Evolutionary conservation across 2,888 invertebrate species (phyloP), one percentile per base, ranked within the genome.

Genomic region (Torymus aiolomorphi): DNA sequence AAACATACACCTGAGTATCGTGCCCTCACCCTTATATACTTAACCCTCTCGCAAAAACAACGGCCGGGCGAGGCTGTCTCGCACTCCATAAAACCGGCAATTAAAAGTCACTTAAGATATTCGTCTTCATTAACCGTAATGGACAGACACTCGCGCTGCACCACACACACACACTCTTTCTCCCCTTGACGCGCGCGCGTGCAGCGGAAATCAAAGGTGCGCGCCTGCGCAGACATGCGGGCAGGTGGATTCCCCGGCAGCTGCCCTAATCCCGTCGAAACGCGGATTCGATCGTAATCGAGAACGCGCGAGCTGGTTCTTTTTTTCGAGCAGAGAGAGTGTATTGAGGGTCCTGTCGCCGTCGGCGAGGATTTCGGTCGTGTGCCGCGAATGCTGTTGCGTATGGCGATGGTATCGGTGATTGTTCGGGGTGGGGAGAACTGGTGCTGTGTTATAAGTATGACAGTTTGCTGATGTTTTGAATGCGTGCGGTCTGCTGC

Each of bases 51-150:
- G 42, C 42, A 8, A 10, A 42, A 42, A 42, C 42, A 42, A 42
- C 42, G 8, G 42, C 8, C 42, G 8, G 8, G 8, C 42, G 42
- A 8, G 5, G 8, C 8, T 8, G 8, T 8, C 42, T 42, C 42
- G 42, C 42, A 42, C 18, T 52, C 76, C 5, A 56, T 12, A 56
- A 18, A 66, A 49, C 66, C 24, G 8, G n/a, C 52, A 65, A 78
- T 78, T 75, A 71, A 77, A 75, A 75, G 24, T 11, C 70, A 65
- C 51, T 78, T 75, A 78, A 78, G 62, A 56, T 20, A 77, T 74
- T 70, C 70, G 77, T 80, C 77, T 80, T 78, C 77, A 75, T 80
- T 80, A 78, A 18, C n/a, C 20, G 80, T 57, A 71, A 71, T 62
- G 61, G 70, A 74, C 42, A 66, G 65, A 74, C 52, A 66, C 59